A percentile compares a stretch with the other conserved stretches of the same genome.
These are phyloP conservation scores for Xestia sexstrigata DNA, from an alignment of 2,888 invertebrate species.

Conservation along the genomic window DNA sequence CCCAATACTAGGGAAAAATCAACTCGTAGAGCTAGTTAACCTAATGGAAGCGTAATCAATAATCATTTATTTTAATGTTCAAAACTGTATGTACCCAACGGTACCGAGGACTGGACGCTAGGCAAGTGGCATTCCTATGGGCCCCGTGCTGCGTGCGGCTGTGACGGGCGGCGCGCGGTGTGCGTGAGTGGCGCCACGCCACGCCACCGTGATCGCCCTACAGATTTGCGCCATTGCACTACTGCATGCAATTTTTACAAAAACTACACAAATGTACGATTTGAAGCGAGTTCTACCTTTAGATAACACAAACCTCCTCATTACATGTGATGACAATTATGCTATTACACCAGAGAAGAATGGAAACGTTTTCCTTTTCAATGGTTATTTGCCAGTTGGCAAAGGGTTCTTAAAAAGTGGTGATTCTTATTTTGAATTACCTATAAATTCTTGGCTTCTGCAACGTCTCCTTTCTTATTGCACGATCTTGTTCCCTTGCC, in stretches of 20 bases:
- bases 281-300: slow-evolving; percentile 46
- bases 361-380: not conserved
- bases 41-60: slow-evolving; percentile 45
- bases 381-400: not conserved
- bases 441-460: slow-evolving; percentile 27
- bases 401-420: slow-evolving; percentile 3
- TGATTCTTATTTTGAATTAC: slow-evolving; percentile 9
- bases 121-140: slow-evolving; percentile 64
- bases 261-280: slow-evolving; percentile 40
- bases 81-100: slow-evolving; percentile 61
- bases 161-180: slow-evolving; percentile 7
- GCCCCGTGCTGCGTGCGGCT: slow-evolving; percentile 30
- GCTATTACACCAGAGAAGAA: not conserved
- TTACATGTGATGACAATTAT: slow-evolving; percentile 21
- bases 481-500: slow-evolving; percentile 36
- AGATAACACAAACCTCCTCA: slow-evolving; percentile 11
- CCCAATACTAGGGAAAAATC: slow-evolving; percentile 9
- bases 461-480: not conserved
- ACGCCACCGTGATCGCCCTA: slow-evolving; percentile 62
- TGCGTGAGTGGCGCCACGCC: slow-evolving; percentile 57
- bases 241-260: slow-evolving; percentile 52
- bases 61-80: slow-evolving; percentile 60
- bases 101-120: slow-evolving; percentile 59
- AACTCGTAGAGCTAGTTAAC: slow-evolving; percentile 20
- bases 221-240: slow-evolving; percentile 56